phyloP scores from a whole-genome alignment of 2,797 vertebrate genomes.

The Salarias fasciatus region DNA sequence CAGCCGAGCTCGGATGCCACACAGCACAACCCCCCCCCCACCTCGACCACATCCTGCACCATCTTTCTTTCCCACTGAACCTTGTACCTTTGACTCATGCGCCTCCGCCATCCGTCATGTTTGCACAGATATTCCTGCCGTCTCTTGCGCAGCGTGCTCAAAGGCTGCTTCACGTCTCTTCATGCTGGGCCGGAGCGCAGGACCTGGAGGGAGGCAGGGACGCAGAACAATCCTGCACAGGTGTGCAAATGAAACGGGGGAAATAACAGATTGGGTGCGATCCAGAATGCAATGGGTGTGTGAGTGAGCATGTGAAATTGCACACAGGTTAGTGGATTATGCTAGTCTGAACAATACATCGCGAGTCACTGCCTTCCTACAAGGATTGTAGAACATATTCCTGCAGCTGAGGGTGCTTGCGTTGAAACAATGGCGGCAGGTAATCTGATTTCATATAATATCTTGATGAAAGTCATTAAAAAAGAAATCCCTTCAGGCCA shows the following conservation, averaged over 20 bases:
- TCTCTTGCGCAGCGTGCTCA: background rate
- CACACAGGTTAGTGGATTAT: too few relatives aligned
- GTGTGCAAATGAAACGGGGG: background rate
- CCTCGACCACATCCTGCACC: too few relatives aligned
- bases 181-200: background rate
- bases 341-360: too few relatives aligned
- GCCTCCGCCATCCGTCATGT: constrained; percentile 10
- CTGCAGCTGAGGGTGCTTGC: background rate
- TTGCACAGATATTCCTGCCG: constrained; percentile 3
- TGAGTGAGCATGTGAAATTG: background rate
- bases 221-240: background rate
- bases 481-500: background rate
- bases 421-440: background rate
- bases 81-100: background rate
- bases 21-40: background rate
- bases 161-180: background rate
- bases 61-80: background rate
- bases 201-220: background rate
- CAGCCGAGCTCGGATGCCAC: background rate
- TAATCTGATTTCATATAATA: constrained; percentile 3
- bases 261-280: too few relatives aligned
- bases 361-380: background rate
- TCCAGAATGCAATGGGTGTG: background rate
- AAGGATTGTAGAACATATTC: constrained; percentile 33
- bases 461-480: constrained; percentile 4